phyloP scores from a whole-genome alignment of 2,888 invertebrate species.

The Eupelmus urozonus region DNA sequence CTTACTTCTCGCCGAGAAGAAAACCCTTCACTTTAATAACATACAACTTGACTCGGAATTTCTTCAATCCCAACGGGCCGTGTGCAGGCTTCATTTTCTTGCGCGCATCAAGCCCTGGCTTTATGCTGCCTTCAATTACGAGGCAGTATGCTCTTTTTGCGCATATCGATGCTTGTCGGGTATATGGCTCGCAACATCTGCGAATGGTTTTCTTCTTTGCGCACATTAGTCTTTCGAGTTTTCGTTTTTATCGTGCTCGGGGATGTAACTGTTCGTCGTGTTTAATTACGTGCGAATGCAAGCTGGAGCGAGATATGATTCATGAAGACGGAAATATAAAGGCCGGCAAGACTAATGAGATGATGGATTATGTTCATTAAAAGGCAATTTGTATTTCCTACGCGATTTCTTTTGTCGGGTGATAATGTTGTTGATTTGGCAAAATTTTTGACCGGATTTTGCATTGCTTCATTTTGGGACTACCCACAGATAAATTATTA shows the following conservation, averaged over 20 bases:
- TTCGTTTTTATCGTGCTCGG: neutral
- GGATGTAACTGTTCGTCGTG: constrained; percentile 16
- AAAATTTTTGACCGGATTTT: no score
- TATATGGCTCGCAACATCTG: no score
- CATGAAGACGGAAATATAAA: neutral
- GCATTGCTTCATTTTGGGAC: no score
- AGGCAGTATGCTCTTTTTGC: constrained; percentile 28
- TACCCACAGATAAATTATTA: no score
- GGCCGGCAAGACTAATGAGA: neutral
- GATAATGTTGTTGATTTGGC: no score
- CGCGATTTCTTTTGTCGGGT: no score
- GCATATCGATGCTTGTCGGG: no score
- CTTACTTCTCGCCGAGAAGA: neutral
- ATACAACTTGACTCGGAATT: no score
- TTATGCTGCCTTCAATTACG: constrained; percentile 56
- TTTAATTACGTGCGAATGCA: constrained; percentile 22
- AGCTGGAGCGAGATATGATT: neutral
- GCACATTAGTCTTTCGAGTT: constrained; percentile 7
- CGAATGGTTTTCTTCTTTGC: constrained; percentile 16
- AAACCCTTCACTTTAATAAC: no score
- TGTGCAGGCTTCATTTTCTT: no score
- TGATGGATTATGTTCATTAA: neutral
- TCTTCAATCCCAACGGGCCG: no score
- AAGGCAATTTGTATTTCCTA: neutral
- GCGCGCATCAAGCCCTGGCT: neutral